Evolutionary conservation across 2,888 invertebrate species (phyloP).

Genomic region (Lumbricus terrestris): DNA sequence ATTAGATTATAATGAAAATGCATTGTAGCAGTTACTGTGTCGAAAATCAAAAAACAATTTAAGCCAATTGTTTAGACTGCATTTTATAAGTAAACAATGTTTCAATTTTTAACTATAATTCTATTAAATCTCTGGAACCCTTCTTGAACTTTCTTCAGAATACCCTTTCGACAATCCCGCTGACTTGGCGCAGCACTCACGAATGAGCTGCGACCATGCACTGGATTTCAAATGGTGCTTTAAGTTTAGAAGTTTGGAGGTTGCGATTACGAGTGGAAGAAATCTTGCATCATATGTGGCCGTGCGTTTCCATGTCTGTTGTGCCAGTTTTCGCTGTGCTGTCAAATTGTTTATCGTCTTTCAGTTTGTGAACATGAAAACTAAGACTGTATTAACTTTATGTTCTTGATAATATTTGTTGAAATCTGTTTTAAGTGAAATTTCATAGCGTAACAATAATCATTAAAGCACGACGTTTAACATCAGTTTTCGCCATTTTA

Average conservation of each 20-base stretch:
- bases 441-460: background rate
- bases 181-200: too few relatives aligned
- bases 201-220: too few relatives aligned
- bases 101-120: background rate
- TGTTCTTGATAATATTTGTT: background rate
- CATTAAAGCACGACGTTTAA: too few relatives aligned
- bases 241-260: too few relatives aligned
- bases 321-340: background rate
- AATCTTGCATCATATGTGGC: background rate
- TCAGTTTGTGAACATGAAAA: background rate
- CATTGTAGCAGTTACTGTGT: background rate
- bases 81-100: background rate
- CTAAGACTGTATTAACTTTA: background rate
- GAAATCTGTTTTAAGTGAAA: background rate
- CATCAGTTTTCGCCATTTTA: too few relatives aligned
- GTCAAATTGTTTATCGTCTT: background rate
- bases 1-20: background rate
- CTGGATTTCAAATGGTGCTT: too few relatives aligned
- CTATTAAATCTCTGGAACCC: background rate
- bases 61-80: background rate
- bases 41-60: background rate
- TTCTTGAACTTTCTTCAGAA: too few relatives aligned
- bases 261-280: too few relatives aligned
- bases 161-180: too few relatives aligned
- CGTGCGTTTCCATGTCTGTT: too few relatives aligned